phyloP scores from a whole-genome alignment of 2,888 invertebrate species.

The Helicoverpa assulta region DNA sequence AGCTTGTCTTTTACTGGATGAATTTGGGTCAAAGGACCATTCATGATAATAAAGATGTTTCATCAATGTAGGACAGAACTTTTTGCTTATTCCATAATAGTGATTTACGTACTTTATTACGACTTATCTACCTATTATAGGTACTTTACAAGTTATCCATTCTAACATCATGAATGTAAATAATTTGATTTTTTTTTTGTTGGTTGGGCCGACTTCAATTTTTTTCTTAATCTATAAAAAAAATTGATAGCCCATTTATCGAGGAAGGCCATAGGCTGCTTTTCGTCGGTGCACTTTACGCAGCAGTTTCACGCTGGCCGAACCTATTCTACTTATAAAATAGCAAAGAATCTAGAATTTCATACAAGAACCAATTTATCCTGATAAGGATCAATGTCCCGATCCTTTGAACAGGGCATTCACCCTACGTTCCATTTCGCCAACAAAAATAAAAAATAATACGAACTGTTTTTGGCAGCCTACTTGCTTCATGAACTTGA shows the following conservation, averaged over 20 bases:
- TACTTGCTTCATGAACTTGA: conserved; percentile 40
- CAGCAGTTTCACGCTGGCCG: no score
- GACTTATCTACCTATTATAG: no score
- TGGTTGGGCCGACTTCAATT: no score
- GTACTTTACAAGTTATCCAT: no score
- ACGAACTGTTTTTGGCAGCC: conserved; percentile 37
- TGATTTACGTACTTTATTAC: no score
- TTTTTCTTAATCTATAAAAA: no score
- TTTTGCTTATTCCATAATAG: not conserved
- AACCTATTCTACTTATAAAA: no score
- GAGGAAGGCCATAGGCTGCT: no score
- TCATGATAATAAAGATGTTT: not conserved
- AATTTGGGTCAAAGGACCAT: not conserved
- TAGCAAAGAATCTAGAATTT: not conserved
- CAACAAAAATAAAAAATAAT: conserved; percentile 28
- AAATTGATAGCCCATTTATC: no score
- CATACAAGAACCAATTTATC: not conserved
- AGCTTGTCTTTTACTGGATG: not conserved
- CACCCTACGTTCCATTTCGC: not conserved
- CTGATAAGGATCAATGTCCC: not conserved
- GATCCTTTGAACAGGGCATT: conserved; percentile 16
- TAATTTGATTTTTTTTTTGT: no score
- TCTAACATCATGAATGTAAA: no score
- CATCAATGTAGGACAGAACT: not conserved
- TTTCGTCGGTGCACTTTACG: no score